phyloP scores from a whole-genome alignment of 2,888 invertebrate genomes.

The Sinopyrophorus schimmeli region DNA sequence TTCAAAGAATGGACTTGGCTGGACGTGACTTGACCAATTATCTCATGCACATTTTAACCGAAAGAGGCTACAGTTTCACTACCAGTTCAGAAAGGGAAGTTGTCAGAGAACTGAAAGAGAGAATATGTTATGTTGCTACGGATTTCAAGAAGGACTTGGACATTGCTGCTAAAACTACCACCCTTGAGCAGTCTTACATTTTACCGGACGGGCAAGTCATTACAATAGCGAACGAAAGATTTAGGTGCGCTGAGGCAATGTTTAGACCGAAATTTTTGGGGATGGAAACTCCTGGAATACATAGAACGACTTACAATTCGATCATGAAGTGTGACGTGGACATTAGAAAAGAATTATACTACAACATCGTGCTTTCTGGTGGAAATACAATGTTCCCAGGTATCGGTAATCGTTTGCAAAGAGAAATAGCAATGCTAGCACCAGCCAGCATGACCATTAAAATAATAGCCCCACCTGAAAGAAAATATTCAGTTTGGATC shows the following conservation, averaged over 20 bases:
- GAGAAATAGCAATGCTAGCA: conserved; percentile 86
- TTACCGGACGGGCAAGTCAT: conserved; percentile 54
- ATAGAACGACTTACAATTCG: conserved; percentile 71
- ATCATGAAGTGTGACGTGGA: conserved; percentile 76
- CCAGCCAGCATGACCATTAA: conserved; percentile 94
- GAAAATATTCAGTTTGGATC: conserved; percentile 92
- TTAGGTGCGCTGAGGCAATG: conserved; percentile 85
- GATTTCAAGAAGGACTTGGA: conserved; percentile 59
- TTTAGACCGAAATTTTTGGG: conserved; percentile 88
- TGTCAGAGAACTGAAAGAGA: conserved; percentile 63
- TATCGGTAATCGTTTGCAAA: conserved; percentile 88
- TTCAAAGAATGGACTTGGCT: conserved; percentile 53
- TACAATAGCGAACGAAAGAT: conserved; percentile 80
- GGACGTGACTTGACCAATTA: conserved; percentile 54
- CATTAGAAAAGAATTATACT: conserved; percentile 70
- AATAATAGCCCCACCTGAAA: conserved; percentile 90
- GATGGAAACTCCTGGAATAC: conserved; percentile 63
- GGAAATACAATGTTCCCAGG: conserved; percentile 55
- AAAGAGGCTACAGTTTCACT: conserved; percentile 53
- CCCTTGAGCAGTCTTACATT: conserved; percentile 66
- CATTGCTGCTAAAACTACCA: conserved; percentile 67
- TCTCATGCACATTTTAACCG: conserved; percentile 53
- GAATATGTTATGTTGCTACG: conserved; percentile 72
- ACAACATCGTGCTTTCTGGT: conserved; percentile 69
- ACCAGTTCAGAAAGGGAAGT: conserved; percentile 55